phyloP scores from a whole-genome alignment of 1,140 invertebrate species.

The Apolygus lucorum region DNA sequence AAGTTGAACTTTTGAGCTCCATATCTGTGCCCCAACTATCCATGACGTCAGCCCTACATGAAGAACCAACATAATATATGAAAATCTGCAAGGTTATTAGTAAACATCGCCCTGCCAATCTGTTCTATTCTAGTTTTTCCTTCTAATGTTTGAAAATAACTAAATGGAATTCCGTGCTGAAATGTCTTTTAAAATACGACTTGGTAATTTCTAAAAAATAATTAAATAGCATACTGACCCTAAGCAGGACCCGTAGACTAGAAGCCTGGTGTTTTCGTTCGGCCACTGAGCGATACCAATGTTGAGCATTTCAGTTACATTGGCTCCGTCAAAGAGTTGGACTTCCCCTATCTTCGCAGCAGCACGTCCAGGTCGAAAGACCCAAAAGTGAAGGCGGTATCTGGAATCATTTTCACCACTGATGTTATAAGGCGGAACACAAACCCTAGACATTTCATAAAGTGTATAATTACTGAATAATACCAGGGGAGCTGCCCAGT shows the following conservation, averaged over 20 bases:
- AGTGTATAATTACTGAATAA: too few relatives aligned
- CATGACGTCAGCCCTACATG: conserved; percentile 18
- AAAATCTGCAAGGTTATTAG: too few relatives aligned
- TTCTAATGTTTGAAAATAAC: too few relatives aligned
- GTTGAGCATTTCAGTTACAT: conserved; percentile 50
- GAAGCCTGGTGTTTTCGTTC: conserved; percentile 50
- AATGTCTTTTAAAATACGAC: too few relatives aligned
- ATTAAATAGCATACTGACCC: conserved; percentile 22
- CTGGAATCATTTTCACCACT: too few relatives aligned
- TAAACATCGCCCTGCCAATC: too few relatives aligned
- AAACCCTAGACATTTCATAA: too few relatives aligned
- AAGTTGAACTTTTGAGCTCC: conserved; percentile 40
- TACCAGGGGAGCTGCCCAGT: too few relatives aligned
- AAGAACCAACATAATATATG: background rate
- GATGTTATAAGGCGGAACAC: too few relatives aligned
- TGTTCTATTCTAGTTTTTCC: too few relatives aligned
- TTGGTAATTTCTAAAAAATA: too few relatives aligned
- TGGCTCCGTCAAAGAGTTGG: conserved; percentile 55
- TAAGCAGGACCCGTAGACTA: conserved; percentile 56
- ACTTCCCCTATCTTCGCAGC: conserved; percentile 57
- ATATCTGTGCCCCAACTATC: conserved; percentile 29
- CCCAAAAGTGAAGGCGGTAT: conserved; percentile 64
- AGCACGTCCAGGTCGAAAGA: conserved; percentile 51
- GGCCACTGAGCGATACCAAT: conserved; percentile 64
- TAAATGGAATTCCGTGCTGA: too few relatives aligned